Base-by-base conservation (phyloP, 1,140 invertebrate species). In the Zaprionus davidi region DNA sequence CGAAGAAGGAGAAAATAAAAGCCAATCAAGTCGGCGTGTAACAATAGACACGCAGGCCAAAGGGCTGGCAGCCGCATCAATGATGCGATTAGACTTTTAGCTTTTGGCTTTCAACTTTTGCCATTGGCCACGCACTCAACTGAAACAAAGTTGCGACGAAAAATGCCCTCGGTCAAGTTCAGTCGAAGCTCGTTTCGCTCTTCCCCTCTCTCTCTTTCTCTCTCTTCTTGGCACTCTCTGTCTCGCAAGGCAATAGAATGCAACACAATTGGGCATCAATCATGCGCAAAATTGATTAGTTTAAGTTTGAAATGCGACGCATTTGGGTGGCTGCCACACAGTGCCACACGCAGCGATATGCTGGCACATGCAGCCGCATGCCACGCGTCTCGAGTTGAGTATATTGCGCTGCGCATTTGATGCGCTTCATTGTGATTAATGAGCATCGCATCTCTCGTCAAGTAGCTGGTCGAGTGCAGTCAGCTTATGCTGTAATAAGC, bases 201-300 rank as follows among this genome's bases (percentile, higher is more conserved):
- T 63, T 6, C 2, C 49, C 12, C 49, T 26, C 15, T 26, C 22
- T 24, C 24, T 5, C 3, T 26, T n/a, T 34, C 5, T 31, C 28
- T 31, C 51, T 1, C 1, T 26, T 26, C 4, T 26, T 26, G 24
- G 3, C 4, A 4, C 9, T 22, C 46, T 51, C 46, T 11, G n/a
- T 28, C 13, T 26, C 7, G 34, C 17, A 55, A 72, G 82, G 81
- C 69, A 85, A 81, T 78, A 88, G 83, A 88, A 88, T 88, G 84
- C 84, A 88, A 71, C 81, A 76, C 84, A 81, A 88, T 90, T 90
- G 84, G 78, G 84, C 84, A 88, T 88, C 84, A 87, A 87, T 90
- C 84, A 87, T 84, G 84, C 85, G 81, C 56, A 87, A 87, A 87
- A 87, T 87, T 87, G 84, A 87, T 88, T 90, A 88, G 85, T 83